Percentiles rank a stretch among this genome's conserved stretches.
phyloP scores from a whole-genome alignment of 2,888 invertebrate genomes.

The Melangyna quadrimaculata region DNA sequence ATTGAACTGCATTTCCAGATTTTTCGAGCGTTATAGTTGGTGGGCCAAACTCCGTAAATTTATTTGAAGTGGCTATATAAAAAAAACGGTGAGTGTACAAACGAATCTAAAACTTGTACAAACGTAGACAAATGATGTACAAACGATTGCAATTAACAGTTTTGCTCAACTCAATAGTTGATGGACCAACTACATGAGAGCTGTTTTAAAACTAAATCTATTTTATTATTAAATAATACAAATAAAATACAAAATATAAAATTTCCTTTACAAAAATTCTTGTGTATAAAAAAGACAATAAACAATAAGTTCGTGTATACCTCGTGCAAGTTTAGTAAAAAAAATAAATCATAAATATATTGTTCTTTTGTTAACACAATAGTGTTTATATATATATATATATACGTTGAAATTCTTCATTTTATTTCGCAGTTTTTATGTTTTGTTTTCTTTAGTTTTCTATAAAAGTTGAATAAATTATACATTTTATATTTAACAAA shows the following conservation, averaged over 20 bases:
- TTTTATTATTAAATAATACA: conserved; percentile 16
- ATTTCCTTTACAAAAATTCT: conserved; percentile 5
- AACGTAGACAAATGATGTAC: too few species aligned
- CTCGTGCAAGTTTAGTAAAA: conserved; percentile 43
- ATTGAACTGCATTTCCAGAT: too few species aligned
- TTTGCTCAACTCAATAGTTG: too few species aligned
- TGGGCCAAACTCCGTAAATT: too few species aligned
- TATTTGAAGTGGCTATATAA: too few species aligned
- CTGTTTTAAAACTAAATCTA: conserved; percentile 48
- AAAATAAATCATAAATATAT: conserved; percentile 25
- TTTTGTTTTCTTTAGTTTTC: neutral
- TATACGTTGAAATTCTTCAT: conserved; percentile 34
- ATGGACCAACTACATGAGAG: too few species aligned
- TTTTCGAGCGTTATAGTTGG: too few species aligned
- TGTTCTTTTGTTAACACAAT: conserved; percentile 48
- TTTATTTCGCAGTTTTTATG: neutral
- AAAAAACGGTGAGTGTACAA: too few species aligned
- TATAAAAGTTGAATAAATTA: neutral
- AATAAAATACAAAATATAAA: conserved; percentile 41
- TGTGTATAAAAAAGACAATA: conserved; percentile 62
- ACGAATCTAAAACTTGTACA: too few species aligned
- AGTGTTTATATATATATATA: conserved; percentile 42
- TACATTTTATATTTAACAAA: neutral
- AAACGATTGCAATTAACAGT: too few species aligned
- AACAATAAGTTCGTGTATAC: conserved; percentile 58